A percentile compares a stretch with the other conserved stretches of the same genome.
phyloP scores from a whole-genome alignment of 1,140 invertebrate genomes.

The Platyscapa corneri region DNA sequence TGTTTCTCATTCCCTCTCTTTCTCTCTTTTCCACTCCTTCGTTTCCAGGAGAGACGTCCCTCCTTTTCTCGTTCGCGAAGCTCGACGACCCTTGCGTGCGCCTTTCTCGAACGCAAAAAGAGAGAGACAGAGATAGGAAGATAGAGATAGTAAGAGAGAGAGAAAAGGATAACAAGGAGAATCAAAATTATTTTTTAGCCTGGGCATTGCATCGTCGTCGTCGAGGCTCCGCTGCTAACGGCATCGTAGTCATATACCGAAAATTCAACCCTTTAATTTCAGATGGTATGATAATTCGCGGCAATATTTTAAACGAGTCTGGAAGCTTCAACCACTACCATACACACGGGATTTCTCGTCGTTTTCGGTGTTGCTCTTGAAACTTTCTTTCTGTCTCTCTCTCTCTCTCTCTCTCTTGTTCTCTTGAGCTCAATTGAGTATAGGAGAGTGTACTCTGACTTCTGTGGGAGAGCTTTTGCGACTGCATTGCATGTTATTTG shows the following conservation, averaged over 20 bases:
- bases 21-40: not conserved
- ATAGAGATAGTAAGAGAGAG: constrained; percentile 7
- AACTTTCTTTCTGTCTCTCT: not conserved
- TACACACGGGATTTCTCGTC: not conserved
- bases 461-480: constrained; percentile 3
- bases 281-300: constrained; percentile 70
- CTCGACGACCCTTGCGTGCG: constrained; percentile 30
- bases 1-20: constrained; percentile 45
- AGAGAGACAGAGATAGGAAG: not conserved
- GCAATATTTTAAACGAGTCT: constrained; percentile 67
- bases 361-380: not conserved
- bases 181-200: constrained; percentile 66
- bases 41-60: not conserved
- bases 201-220: constrained; percentile 51
- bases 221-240: not conserved
- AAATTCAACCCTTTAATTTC: constrained; percentile 71
- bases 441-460: not conserved
- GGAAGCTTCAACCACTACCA: constrained; percentile 49
- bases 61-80: not conserved
- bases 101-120: constrained; percentile 5
- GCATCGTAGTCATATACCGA: constrained; percentile 50
- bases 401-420: no score
- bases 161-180: constrained; percentile 15
- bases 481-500: constrained; percentile 15
- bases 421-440: not conserved